These are phyloP conservation scores for Dryoscopus gambensis DNA, from an alignment of 2,113 vertebrate genomes.

Conservation along the genomic window DNA sequence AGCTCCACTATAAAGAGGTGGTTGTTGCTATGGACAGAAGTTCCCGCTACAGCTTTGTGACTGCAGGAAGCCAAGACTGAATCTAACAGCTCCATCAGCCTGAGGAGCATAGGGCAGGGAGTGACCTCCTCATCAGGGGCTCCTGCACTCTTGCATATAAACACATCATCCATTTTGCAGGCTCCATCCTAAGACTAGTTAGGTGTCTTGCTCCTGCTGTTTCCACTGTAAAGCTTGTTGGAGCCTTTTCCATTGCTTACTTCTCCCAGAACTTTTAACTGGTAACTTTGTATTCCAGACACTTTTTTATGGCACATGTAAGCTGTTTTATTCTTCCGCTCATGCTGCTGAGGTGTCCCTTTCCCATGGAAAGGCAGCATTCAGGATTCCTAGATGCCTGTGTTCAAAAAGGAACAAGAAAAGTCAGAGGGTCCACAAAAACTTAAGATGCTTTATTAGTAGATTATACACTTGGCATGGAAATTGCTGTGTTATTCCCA, in stretches of 20 bases:
- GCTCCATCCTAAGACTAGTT: neutral
- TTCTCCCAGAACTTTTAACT: neutral
- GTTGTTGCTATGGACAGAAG: neutral
- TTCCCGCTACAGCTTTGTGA: neutral
- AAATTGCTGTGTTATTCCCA: neutral
- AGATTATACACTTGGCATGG: neutral
- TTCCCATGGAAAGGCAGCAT: neutral
- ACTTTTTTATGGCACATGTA: neutral
- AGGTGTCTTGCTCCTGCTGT: neutral
- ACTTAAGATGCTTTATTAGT: neutral
- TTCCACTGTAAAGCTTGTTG: neutral
- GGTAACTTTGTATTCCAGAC: neutral
- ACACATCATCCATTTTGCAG: neutral
- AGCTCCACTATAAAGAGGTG: neutral
- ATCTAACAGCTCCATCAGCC: neutral
- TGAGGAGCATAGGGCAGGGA: neutral
- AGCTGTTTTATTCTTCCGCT: neutral
- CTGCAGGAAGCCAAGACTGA: neutral
- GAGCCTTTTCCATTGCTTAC: neutral
- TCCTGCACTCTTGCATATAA: neutral
- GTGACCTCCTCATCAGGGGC: neutral
- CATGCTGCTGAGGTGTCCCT: neutral
- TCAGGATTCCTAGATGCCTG: neutral
- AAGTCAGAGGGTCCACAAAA: neutral
- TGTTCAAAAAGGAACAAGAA: accelerated